Base-by-base conservation (phyloP, 2,888 invertebrate genomes). In the Cheilosia vernalis region DNA sequence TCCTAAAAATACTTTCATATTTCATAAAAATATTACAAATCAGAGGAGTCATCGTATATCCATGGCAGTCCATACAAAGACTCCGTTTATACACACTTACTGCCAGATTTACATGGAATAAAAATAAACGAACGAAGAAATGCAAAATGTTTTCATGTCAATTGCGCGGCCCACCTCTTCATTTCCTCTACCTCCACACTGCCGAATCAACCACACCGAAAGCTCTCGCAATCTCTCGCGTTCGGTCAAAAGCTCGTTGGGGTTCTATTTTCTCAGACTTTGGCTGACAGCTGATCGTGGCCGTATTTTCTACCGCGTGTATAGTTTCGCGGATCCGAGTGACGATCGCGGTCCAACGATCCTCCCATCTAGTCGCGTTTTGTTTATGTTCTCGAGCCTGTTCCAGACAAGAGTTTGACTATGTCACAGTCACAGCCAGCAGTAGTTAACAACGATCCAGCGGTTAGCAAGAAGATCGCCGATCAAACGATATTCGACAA, bases 401-500 rank as follows among this genome's bases (percentile, higher is more conserved):
- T 37, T 60, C 21, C 42, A 19, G 4, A 7, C 10, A 5, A 13
- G 13, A 49, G n/a, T 6, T 40, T 1, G 4, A 72, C 21, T 5
- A 64, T 84, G 80, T 60, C 64, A 10, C 55, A 79, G 10, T 49
- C 79, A 19, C 70, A 37, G 53, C 37, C 27, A 42, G 61, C 72
- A 47, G 67, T 42, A 56, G 56, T 69, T 17, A 74, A 42, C 13
- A 73, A 87, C 42, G 60, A 80, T 69, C 82, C 74, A 69, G 5
- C 27, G 53, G 49, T 67, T 51, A 61, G 83, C 9, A 74, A 78
- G 5, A 81, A 87, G 76, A 84, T 79, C 6, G 47, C 73, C 51
- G 88, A 84, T 24, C 89, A 86, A 5, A 88, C 89, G 27, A 91
- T 91, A 47, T 90, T 90, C 77, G 87, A 89, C 69, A 91, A 91